phyloP scores from a whole-genome alignment of 2,888 invertebrate genomes.

The Drosophila incognita region DNA sequence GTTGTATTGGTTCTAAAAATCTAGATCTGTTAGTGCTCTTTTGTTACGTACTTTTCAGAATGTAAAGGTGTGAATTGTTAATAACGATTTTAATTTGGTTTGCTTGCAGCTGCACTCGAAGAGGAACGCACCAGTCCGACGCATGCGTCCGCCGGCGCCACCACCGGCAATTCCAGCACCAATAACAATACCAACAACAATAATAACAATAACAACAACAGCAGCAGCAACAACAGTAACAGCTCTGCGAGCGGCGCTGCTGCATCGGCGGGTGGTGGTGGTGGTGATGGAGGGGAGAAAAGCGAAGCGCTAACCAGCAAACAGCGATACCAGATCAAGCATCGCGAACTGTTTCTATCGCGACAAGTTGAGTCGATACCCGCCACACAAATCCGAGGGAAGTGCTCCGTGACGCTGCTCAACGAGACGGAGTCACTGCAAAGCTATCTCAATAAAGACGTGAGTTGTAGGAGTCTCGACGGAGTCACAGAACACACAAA shows the following conservation, averaged over 20 bases:
- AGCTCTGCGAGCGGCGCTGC: slow-evolving; percentile 41
- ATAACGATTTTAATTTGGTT: slow-evolving; percentile 14
- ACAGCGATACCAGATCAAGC: slow-evolving; percentile 97
- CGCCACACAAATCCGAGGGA: slow-evolving; percentile 99
- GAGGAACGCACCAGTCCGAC: slow-evolving; percentile 87
- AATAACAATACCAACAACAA: slow-evolving; percentile 46
- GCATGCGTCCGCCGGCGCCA: slow-evolving; percentile 72
- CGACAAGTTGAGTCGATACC: slow-evolving; percentile 99
- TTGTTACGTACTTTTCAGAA: slow-evolving; percentile 3
- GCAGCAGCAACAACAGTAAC: slow-evolving; percentile 30
- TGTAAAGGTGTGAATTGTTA: background rate
- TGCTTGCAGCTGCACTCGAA: slow-evolving; percentile 88
- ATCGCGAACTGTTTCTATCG: slow-evolving; percentile 98
- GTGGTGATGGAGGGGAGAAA: slow-evolving; percentile 56
- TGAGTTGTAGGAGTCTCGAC: slow-evolving; percentile 86
- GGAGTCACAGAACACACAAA: background rate
- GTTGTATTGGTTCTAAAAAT: slow-evolving; percentile 43
- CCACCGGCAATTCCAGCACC: slow-evolving; percentile 60
- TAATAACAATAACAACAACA: slow-evolving; percentile 37
- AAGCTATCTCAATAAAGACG: slow-evolving; percentile 98
- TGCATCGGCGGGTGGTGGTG: slow-evolving; percentile 81
- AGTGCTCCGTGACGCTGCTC: slow-evolving; percentile 99
- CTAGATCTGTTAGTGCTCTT: slow-evolving; percentile 28
- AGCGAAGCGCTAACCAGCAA: slow-evolving; percentile 91
- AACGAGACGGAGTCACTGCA: slow-evolving; percentile 99